Base-by-base conservation (phyloP, 2,888 invertebrate species). In the Pollenia labialis region DNA sequence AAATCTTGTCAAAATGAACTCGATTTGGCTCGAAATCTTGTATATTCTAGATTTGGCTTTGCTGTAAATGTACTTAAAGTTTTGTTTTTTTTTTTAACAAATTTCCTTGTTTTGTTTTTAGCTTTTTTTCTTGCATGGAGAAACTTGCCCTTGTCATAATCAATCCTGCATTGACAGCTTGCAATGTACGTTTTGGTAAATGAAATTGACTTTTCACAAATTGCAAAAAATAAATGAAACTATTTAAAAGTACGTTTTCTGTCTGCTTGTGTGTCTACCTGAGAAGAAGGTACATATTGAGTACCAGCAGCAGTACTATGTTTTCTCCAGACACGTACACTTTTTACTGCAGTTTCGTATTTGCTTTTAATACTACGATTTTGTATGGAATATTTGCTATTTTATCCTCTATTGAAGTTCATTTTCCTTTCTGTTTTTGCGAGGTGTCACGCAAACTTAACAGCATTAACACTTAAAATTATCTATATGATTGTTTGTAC, bases 381-480 rank as follows among this genome's bases (percentile, higher is more conserved):
- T 75, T 12, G 11, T 58, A 58, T 14, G n/a, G 23, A 72, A 58
- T 23, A 48, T 50, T 32, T 72, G 54, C 68, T 44, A 2, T 74
- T 68, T 54, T 10, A 44, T 58, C 40, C n/a, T 52, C 18, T 56
- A 64, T 14, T 50, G 16, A 68, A 48, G 32, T 42, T 54, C 42
- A 7, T 46, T 46, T 23, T 44, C 14, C 4, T 23, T 66, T 62
- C 3, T 62, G n/a, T 42, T 16, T 18, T 69, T 11, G 1, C 16
- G 62, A 84, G 72, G 79, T 84, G 84, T 74, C 84, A 77, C 84
- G 66, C 58, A 79, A 72, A 71, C 50, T 66, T 56, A 60, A 32
- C 74, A 60, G 72, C 23, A 74, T 84, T 84, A 79, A 84, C 84
- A 74, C 66, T 74, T 72, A 12, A 69, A 79, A 74, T 76, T 76